phyloP scores from a whole-genome alignment of 2,113 vertebrate genomes.

The Leptodactylus fuscus region DNA sequence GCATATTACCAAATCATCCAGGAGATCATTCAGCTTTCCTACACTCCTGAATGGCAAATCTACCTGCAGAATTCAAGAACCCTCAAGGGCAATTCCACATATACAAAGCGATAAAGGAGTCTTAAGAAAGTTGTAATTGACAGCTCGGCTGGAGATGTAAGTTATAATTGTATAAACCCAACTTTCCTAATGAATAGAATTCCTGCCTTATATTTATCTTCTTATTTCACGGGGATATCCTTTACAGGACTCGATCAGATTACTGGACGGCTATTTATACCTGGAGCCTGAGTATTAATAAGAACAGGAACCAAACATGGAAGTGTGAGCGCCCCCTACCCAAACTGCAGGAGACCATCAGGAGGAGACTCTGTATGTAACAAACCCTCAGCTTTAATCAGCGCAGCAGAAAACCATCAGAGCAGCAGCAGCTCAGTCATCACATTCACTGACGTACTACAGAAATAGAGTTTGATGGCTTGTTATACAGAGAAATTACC shows the following conservation, averaged over 20 bases:
- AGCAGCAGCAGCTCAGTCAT: neutral
- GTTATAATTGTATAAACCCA: too few relatives aligned
- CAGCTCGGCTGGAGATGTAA: too few relatives aligned
- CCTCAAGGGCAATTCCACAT: too few relatives aligned
- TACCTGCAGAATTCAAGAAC: too few relatives aligned
- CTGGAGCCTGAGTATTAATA: too few relatives aligned
- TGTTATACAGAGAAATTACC: slow-evolving; percentile 10
- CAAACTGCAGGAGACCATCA: neutral
- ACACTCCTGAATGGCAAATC: neutral
- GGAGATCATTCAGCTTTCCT: neutral
- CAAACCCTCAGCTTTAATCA: neutral
- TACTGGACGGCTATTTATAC: neutral
- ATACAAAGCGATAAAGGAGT: too few relatives aligned
- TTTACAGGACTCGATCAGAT: neutral
- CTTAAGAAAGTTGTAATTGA: too few relatives aligned
- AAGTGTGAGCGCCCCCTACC: neutral
- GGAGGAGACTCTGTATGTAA: neutral
- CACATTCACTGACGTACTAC: neutral
- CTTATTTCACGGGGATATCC: too few relatives aligned
- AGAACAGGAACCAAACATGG: neutral
- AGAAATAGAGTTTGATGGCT: neutral
- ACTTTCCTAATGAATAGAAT: too few relatives aligned
- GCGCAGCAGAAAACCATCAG: neutral
- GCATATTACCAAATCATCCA: neutral
- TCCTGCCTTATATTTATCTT: too few relatives aligned